phyloP scores from a whole-genome alignment of 2,888 invertebrate genomes.

The Calliphora vomitoria region DNA sequence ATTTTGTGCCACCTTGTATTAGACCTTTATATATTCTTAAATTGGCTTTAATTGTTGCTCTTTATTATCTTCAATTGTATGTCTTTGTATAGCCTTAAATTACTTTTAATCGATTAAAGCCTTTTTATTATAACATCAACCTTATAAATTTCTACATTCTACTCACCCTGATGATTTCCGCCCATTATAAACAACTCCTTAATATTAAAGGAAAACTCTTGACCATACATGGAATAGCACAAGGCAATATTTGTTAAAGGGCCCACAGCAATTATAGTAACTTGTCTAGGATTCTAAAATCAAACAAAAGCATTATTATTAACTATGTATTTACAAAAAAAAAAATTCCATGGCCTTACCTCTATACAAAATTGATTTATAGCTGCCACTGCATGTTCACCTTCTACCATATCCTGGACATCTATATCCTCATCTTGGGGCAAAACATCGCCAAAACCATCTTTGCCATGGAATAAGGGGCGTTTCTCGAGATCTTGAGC shows the following conservation, averaged over 20 bases:
- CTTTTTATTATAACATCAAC: too few species aligned
- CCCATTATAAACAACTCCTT: constrained; percentile 91
- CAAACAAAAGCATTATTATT: background rate
- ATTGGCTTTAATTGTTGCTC: too few species aligned
- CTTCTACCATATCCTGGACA: constrained; percentile 84
- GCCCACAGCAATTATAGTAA: constrained; percentile 88
- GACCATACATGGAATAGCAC: constrained; percentile 88
- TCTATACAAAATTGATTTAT: constrained; percentile 87
- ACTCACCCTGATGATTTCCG: constrained; percentile 88
- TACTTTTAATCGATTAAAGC: too few species aligned
- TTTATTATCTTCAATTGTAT: too few species aligned
- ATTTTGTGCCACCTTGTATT: too few species aligned
- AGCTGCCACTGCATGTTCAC: constrained; percentile 87
- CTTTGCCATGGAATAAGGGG: constrained; percentile 87
- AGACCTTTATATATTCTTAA: too few species aligned
- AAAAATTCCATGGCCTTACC: constrained; percentile 80
- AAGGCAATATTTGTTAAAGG: constrained; percentile 93
- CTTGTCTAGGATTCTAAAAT: constrained; percentile 85
- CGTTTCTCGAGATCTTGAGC: constrained; percentile 83
- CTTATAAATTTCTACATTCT: too few species aligned
- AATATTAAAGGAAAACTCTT: constrained; percentile 87
- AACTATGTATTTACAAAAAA: background rate
- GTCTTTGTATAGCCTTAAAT: too few species aligned
- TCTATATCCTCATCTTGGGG: constrained; percentile 84
- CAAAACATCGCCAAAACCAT: constrained; percentile 90